Conservation (phyloP, 2,888 invertebrate species). For the Synanthedon myopaeformis region DNA sequence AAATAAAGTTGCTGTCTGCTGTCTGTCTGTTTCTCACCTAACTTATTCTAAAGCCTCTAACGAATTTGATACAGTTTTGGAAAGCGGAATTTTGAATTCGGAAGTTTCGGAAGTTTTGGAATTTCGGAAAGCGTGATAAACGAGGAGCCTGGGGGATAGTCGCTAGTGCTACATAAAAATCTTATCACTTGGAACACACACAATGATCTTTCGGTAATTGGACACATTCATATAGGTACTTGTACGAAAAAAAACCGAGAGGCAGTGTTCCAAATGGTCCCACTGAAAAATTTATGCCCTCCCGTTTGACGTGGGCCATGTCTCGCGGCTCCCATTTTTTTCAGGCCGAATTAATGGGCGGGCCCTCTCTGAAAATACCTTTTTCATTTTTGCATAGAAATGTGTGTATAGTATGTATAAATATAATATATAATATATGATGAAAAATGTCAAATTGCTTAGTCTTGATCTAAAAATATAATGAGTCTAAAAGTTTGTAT, state of each 20-base stretch:
- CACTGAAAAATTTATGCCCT: constrained; percentile 46
- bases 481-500: too few species aligned
- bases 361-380: constrained; percentile 13
- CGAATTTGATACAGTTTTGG: too few species aligned
- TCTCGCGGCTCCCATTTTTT: constrained; percentile 21
- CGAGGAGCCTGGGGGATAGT: too few species aligned
- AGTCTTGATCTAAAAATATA: too few species aligned
- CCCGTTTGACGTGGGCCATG: constrained; percentile 36
- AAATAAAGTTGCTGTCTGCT: too few species aligned
- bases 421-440: not conserved
- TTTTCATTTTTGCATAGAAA: not conserved
- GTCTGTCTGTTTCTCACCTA: too few species aligned
- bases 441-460: too few species aligned
- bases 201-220: constrained; percentile 40
- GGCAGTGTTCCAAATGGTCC: constrained; percentile 32
- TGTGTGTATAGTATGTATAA: not conserved
- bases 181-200: not conserved
- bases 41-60: too few species aligned
- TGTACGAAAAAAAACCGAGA: constrained; percentile 41
- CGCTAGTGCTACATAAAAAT: too few species aligned
- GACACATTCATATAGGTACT: constrained; percentile 35
- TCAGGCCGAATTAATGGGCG: constrained; percentile 31
- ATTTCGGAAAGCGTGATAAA: too few species aligned
- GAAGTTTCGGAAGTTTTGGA: too few species aligned
- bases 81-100: too few species aligned